A percentile compares a stretch with the other conserved stretches of the same genome.
Conservation (phyloP, 1,140 invertebrate genomes). For the Cyclargus thomasi region DNA sequence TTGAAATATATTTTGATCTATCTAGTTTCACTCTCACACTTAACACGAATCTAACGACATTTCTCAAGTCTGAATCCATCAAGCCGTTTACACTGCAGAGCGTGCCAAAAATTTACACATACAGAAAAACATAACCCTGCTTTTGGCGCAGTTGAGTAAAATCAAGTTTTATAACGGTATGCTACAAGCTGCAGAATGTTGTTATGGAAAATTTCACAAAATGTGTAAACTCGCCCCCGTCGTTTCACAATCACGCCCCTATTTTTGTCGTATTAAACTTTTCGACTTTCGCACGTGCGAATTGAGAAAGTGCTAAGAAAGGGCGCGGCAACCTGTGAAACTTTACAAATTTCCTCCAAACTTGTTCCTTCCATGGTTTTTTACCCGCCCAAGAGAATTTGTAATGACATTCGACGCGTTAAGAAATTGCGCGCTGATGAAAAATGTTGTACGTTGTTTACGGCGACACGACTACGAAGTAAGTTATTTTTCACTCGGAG, state of each 20-base stretch:
- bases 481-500: slow-evolving; percentile 7
- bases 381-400: slow-evolving; percentile 39
- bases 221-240: slow-evolving; percentile 10
- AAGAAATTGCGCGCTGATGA: slow-evolving; percentile 42
- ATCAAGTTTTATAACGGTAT: not conserved
- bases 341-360: slow-evolving; percentile 34
- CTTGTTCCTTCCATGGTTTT: slow-evolving; percentile 31
- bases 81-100: too few relatives aligned
- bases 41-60: too few relatives aligned
- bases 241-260: slow-evolving; percentile 32
- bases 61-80: too few relatives aligned
- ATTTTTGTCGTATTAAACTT: slow-evolving; percentile 31
- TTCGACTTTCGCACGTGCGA: slow-evolving; percentile 29
- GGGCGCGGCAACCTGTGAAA: slow-evolving; percentile 29
- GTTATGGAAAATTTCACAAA: slow-evolving; percentile 16
- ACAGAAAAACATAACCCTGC: too few relatives aligned
- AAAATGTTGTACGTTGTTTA: slow-evolving; percentile 18
- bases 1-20: too few relatives aligned
- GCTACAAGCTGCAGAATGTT: slow-evolving; percentile 14
- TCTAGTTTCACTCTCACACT: too few relatives aligned
- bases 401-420: slow-evolving; percentile 37
- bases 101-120: too few relatives aligned
- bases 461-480: slow-evolving; percentile 1
- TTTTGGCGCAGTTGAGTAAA: too few relatives aligned
- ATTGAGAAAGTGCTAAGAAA: slow-evolving; percentile 29